Evolutionary conservation across 2,113 vertebrate species (phyloP), one percentile per base, ranked within the genome.

Genomic region (Notarius lentiginosus): DNA sequence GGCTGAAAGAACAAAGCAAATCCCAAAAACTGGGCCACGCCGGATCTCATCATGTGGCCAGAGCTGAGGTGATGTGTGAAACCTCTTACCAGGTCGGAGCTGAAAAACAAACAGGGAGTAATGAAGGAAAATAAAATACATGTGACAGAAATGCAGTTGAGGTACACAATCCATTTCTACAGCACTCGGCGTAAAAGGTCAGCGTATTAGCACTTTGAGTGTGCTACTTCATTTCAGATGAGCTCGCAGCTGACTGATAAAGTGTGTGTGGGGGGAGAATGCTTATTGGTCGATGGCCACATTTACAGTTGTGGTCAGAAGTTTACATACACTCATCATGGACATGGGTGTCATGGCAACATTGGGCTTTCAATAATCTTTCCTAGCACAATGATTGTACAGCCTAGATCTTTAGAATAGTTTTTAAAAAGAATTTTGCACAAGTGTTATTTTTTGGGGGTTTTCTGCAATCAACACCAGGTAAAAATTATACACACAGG

Each of bases 181-280:
- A 3, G 14, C 18, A 22, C 9, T 77, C 11, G 0, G 79, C 27
- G 55, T 68, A n/a, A 83, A 82, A 83, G 81, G 81, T 83, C 63
- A 70, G 47, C n/a, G 49, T 53, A 70, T 70, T 22, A 83, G 15
- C 51, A 7, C n/a, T 70, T 49, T 41, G 34, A 63, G 34, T n/a
- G 22, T 49, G 60, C 80, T 7, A 22, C 80, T 82, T 82, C 80
- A 63, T 82, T 70, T 56, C 82, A 49, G 65, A 63, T 15, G 14
- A 66, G 61, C 81, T 51, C 22, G n/a, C 24, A 14, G 47, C 60
- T 63, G 60, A 66, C 81, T 7, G 15, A n/a, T 27, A 41, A 41
- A 41, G 41, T 41, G 41, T 3, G 41, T 2, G 41, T 1, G 2
- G 34, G 34, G 34, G 34, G 4, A 41, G 41, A 41, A 41, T 41